Base-by-base conservation (phyloP, 2,888 invertebrate species). In the Alviniconcha strummeri region DNA sequence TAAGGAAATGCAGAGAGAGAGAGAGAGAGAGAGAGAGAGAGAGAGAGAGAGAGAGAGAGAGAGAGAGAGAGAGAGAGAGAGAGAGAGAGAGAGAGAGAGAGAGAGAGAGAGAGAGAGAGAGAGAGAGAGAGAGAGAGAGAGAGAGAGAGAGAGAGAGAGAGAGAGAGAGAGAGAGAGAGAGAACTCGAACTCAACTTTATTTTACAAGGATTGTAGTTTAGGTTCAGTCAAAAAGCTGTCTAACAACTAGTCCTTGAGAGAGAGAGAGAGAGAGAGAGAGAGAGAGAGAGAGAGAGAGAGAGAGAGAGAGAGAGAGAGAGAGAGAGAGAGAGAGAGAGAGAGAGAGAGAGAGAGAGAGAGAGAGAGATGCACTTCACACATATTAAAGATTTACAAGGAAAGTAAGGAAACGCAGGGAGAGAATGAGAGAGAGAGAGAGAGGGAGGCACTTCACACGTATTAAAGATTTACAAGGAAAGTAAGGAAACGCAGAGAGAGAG, bases 81-180 rank as follows among this genome's bases (percentile, higher is more conserved):
- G 69, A 69, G 17, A 5, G 69, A 69, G 6, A 69, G 69, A 69
- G 69, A 69, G 11, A 9, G 64, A 64, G 11, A 64, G 17, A 69
- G 17, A 69, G 69, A 69, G 69, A 69, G 69, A 69, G 69, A 69
- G 15, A 69, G 69, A 69, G 69, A 69, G 69, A 69, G 69, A 7
- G 7, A 7, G 69, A 69, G 69, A 15, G 7, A 69, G 7, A n/a
- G n/a, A n/a, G n/a, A n/a, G n/a, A n/a, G n/a, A n/a, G n/a, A n/a
- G n/a, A n/a, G n/a, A n/a, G n/a, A n/a, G n/a, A n/a, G n/a, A n/a
- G n/a, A n/a, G n/a, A n/a, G n/a, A n/a, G n/a, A n/a, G n/a, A n/a
- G n/a, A n/a, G n/a, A n/a, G n/a, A n/a, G n/a, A n/a, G n/a, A n/a
- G n/a, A n/a, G n/a, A n/a, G n/a, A n/a, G n/a, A n/a, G n/a, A n/a